Evolutionary conservation across 2,888 invertebrate genomes (phyloP), one percentile per base, ranked within the genome.

Genomic region (Polia nebulosa): DNA sequence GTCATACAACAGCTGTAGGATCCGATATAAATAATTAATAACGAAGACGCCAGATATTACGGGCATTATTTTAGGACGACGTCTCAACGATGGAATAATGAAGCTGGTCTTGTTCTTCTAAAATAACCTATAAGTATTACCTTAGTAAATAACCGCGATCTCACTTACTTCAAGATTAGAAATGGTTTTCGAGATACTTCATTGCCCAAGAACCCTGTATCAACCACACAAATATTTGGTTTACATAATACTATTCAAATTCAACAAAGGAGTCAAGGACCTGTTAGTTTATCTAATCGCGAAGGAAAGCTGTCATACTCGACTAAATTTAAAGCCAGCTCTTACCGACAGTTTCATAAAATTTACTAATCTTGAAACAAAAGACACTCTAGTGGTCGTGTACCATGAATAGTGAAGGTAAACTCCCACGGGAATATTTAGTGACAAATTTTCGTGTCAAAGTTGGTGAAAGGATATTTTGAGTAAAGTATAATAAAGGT

Each of bases 311-410:
- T 70, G 66, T 67, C 68, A 75, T 67, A 70, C 66, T 62, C 6
- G 44, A 75, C 57, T 60, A 68, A 65, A 81, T 72, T 78, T 80
- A 76, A 71, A 63, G 58, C 53, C 59, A 39, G 29, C 41, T 76
- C 45, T 61, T 80, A 72, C 58, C 39, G 25, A 53, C 32, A 72
- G 55, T 72, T 80, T 69, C 60, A 69, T 66, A 75, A 82, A 76
- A 72, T 73, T 73, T 57, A 64, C 53, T 32, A 72, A 76, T 65
- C 13, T 57, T 51, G 61, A 51, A 70, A 83, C 81, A 78, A 75
- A 76, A 69, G 67, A 56, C 64, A 72, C 76, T 78, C 59, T 58
- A 68, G 58, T 61, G 49, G 49, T 45, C 20, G 29, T 57, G 64
- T 51, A 51, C 39, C 17, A 70, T 55, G 32, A 45, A 57, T 65